phyloP scores from a whole-genome alignment of 2,113 vertebrate genomes.

The Mobula birostris region DNA sequence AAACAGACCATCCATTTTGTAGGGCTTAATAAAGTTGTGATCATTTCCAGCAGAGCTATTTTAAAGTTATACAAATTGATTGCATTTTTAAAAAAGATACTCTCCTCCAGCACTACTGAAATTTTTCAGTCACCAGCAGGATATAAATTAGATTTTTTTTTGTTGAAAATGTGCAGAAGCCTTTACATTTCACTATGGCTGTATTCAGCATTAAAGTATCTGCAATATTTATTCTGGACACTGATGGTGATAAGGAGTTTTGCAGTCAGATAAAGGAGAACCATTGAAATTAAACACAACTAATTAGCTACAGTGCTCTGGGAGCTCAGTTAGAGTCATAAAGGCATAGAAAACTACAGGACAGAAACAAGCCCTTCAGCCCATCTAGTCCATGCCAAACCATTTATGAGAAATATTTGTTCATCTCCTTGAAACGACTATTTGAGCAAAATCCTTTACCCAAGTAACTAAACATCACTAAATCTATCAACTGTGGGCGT shows the following conservation, averaged over 20 bases:
- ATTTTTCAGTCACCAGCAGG: slow-evolving; percentile 11
- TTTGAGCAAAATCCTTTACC: neutral
- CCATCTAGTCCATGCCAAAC: too few species aligned
- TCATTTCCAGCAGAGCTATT: slow-evolving; percentile 4
- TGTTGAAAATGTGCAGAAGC: neutral
- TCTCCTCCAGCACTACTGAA: slow-evolving; percentile 18
- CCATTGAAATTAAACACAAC: neutral
- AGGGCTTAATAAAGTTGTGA: neutral
- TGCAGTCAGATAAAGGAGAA: slow-evolving; percentile 5
- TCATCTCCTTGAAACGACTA: neutral
- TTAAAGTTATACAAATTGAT: slow-evolving; percentile 32
- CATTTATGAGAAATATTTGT: neutral
- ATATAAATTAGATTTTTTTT: slow-evolving; percentile 37
- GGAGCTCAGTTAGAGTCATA: neutral
- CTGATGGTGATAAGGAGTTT: neutral
- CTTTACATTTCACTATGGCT: neutral
- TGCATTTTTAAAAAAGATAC: slow-evolving; percentile 22
- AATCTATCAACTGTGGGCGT: neutral
- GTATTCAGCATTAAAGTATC: neutral
- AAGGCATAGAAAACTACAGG: too few species aligned
- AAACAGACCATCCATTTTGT: slow-evolving; percentile 32
- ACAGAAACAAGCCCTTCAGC: too few species aligned
- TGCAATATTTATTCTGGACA: neutral
- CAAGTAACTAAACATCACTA: neutral
- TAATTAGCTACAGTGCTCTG: neutral